Evolutionary conservation across 1,140 invertebrate species (phyloP), one percentile per base, ranked within the genome.

Genomic region (Drosophila sulfurigaster): DNA sequence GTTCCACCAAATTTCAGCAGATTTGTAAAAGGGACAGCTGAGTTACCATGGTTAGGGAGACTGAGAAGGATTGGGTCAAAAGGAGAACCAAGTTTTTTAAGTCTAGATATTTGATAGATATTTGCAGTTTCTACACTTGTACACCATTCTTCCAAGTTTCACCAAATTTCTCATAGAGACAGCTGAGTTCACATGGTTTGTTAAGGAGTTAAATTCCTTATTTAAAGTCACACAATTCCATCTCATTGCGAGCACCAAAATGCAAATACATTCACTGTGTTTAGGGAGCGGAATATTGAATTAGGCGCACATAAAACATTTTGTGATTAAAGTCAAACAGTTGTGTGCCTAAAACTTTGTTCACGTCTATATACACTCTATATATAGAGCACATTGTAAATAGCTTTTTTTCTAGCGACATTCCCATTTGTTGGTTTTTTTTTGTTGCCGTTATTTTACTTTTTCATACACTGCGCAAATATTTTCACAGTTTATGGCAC

Each of bases 311-410:
- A 51, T 51, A 38, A 51, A 63, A 51, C 49, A 51, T n/a, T 25
- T 25, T 32, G 16, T 63, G 59, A 63, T 63, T 63, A 63, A 63
- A 63, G 15, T 6, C 59, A 63, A 63, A 51, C 59, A 63, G 59
- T 63, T 63, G 58, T 38, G 13, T 45, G 28, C 58, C 58, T 11
- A 60, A 60, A 48, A 60, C 28, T 48, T 30, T 48, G 13, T 58
- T 57, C 15, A 15, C 8, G 43, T 13, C 6, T 32, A 32, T 32
- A 32, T 32, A 32, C 20, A 25, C 20, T 32, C 7, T 67, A 58
- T 10, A 49, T 25, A 32, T 67, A 48, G 43, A 67, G 15, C 52
- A 58, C 46, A 69, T 32, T 51, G 28, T 46, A 57, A 38, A 38
- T 57, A 41, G 54, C 51, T 62, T 46, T 41, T 59, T 45, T 30